Base-by-base conservation (phyloP, 2,797 vertebrate genomes). In the Coranthus polyacanthus region DNA sequence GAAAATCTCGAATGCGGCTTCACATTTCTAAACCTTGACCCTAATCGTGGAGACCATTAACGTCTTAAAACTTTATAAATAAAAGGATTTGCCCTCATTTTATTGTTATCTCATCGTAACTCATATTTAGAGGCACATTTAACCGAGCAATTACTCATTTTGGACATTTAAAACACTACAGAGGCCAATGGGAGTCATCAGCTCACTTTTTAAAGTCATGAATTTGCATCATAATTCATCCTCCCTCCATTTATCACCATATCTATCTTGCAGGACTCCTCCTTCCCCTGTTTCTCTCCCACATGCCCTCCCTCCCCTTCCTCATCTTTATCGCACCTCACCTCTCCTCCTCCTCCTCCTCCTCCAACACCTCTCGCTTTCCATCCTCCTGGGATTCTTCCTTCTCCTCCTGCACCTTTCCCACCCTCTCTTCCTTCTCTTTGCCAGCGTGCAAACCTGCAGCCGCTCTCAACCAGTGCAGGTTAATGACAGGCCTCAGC, bases 401-500 rank as follows among this genome's bases (percentile, higher is more conserved):
- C 75, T 58, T 77, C 73, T 67, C 62, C 70, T 83, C 75, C 79
- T 61, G 61, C 74, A 66, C 55, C 78, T 80, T 68, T 65, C 76
- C 60, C 67, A 45, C 59, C 72, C 56, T 67, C 44, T 21, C 56
- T 43, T 54, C 37, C 41, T 17, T 20, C 38, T 53, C 43, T 55
- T 51, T 37, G 16, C 68, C 68, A 39, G 58, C 39, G 2, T 69
- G 67, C 41, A 36, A 68, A 72, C 41, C 68, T 72, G 61, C 80
- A 71, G 24, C 24, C 24, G 63, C 75, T 68, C 75, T 71, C 41
- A 54, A 39, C 38, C 43, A 29, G 74, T 32, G 34, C 78, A 91
- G 84, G 78, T 88, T 93, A 93, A 94, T 93, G 89, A 94, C 91
- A 92, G 89, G 72, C 82, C 87, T 83, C 69, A 9, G 81, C 72